Evolutionary conservation across 2,113 vertebrate species (phyloP).

Genomic region (Zosterops hypoxanthus): DNA sequence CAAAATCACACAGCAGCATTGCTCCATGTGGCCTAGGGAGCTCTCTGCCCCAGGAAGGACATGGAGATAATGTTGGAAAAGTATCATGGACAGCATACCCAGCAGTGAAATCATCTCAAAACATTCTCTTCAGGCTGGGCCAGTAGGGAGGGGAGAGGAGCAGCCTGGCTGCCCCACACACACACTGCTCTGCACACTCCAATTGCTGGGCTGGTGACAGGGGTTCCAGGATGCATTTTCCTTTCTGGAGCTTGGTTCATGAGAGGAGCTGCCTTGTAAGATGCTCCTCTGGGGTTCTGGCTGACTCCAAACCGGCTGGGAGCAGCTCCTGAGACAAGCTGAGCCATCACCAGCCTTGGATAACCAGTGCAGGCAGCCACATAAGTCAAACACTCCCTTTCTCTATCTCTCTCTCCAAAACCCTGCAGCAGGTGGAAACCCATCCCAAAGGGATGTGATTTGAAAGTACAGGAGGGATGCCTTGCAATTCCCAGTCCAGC

Average conservation of each 20-base stretch:
- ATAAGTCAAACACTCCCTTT: background rate
- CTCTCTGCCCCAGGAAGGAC: background rate
- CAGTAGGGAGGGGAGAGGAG: background rate
- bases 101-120: background rate
- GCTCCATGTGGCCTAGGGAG: background rate
- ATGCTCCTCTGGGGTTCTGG: background rate
- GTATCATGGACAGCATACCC: fast-evolving
- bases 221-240: background rate
- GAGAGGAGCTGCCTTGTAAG: background rate
- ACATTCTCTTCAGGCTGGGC: background rate
- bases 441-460: background rate
- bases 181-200: fast-evolving
- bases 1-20: background rate
- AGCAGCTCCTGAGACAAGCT: background rate
- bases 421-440: background rate
- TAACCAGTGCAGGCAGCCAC: background rate
- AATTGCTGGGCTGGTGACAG: background rate
- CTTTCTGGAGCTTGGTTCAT: background rate
- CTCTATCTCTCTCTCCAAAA: background rate
- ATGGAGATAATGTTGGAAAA: background rate
- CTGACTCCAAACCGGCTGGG: background rate
- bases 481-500: background rate
- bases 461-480: background rate
- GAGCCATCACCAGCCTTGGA: background rate
- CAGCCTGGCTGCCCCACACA: fast-evolving